phyloP scores from a whole-genome alignment of 2,888 invertebrate genomes.

The Petrolisthes manimaculis region DNA sequence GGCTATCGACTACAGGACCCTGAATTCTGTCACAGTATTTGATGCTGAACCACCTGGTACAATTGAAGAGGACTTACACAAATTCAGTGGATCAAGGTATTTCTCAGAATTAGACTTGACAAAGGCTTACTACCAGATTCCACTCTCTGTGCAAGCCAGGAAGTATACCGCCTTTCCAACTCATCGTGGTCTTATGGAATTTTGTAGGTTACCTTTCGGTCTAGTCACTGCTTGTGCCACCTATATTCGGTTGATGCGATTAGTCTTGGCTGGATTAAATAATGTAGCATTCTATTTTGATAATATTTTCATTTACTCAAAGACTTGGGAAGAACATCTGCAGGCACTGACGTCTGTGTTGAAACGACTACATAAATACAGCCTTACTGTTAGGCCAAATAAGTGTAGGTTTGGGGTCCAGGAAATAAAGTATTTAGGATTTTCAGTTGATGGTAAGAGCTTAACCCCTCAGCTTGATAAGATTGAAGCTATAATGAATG shows the following conservation, averaged over 20 bases:
- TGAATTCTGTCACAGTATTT: slow-evolving; percentile 17
- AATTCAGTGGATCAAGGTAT: slow-evolving; percentile 14
- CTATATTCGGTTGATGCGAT: slow-evolving; percentile 34
- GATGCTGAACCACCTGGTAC: slow-evolving; percentile 20
- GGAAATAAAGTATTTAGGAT: slow-evolving; percentile 23
- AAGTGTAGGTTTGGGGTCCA: slow-evolving; percentile 30
- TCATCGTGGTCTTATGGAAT: slow-evolving; percentile 42
- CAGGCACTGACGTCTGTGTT: background rate
- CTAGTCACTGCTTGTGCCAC: slow-evolving; percentile 32
- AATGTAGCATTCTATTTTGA: slow-evolving; percentile 43
- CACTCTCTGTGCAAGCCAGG: background rate
- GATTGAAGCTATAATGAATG: background rate
- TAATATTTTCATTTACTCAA: slow-evolving; percentile 22
- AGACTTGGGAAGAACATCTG: slow-evolving; percentile 16
- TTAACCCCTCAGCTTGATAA: slow-evolving; percentile 8
- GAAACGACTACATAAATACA: background rate
- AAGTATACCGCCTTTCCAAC: slow-evolving; percentile 28
- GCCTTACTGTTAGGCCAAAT: slow-evolving; percentile 19
- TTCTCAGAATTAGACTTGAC: slow-evolving; percentile 38
- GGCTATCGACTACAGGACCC: slow-evolving; percentile 17
- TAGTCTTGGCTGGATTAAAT: slow-evolving; percentile 10
- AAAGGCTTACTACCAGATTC: slow-evolving; percentile 27
- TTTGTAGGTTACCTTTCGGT: slow-evolving; percentile 34
- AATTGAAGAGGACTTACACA: slow-evolving; percentile 16
- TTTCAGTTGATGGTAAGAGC: background rate